These are phyloP conservation scores for Sinocyclocheilus anshuiensis DNA, from an alignment of 2,113 vertebrate genomes.

Conservation along the genomic window DNA sequence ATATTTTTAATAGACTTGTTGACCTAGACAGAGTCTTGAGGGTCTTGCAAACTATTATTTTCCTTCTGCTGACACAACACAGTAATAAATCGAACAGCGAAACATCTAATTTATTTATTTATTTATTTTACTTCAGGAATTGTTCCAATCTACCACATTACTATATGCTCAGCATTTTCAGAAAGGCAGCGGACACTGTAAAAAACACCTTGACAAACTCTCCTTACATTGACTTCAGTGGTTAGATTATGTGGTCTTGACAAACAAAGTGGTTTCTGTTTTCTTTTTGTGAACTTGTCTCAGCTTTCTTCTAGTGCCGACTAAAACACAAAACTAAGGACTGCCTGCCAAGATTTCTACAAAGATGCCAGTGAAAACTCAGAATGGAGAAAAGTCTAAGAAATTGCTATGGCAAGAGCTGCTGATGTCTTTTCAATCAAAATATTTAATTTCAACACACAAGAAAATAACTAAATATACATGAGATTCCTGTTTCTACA, in stretches of 20 bases:
- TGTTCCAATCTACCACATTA: background rate
- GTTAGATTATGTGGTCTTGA: slow-evolving; percentile 17
- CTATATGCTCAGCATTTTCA: background rate
- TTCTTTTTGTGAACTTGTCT: background rate
- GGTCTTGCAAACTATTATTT: background rate
- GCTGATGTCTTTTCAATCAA: background rate
- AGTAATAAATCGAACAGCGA: background rate
- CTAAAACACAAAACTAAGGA: background rate
- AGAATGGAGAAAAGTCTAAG: background rate
- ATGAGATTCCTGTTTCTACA: background rate
- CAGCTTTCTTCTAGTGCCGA: slow-evolving; percentile 4
- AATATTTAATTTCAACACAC: background rate
- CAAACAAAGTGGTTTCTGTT: slow-evolving; percentile 9
- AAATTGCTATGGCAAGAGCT: slow-evolving; percentile 1
- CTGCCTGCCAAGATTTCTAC: background rate
- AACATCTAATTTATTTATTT: background rate
- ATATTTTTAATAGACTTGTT: too few relatives aligned
- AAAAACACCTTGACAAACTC: background rate
- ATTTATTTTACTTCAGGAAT: background rate
- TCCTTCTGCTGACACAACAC: background rate
- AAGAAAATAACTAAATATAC: background rate
- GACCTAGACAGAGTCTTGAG: too few relatives aligned
- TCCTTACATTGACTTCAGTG: background rate
- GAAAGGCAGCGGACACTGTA: background rate
- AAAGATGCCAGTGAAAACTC: slow-evolving; percentile 9